Percentiles rank a stretch among this genome's conserved stretches.
Evolutionary conservation across 2,797 vertebrate species (phyloP).

Genomic region (Betta splendens): DNA sequence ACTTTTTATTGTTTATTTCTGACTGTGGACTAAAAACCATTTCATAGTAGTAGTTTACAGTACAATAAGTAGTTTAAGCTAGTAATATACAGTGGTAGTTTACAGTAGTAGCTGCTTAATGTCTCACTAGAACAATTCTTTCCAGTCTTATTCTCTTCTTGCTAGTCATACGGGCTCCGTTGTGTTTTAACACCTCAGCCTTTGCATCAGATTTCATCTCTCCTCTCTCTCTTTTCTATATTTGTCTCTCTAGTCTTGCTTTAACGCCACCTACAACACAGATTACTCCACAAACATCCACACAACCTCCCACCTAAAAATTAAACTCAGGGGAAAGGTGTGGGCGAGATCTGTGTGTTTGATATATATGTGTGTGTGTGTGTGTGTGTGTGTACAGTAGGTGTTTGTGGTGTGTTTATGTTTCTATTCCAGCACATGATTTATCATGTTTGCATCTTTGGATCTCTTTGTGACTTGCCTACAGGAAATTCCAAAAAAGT

Average conservation of each 20-base stretch:
- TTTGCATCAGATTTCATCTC: constrained; percentile 6
- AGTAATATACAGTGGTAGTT: too few species aligned
- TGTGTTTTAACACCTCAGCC: background rate
- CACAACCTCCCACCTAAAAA: constrained; percentile 52
- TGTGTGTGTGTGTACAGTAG: constrained; percentile 23
- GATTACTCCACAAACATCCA: constrained; percentile 44
- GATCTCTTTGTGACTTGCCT: constrained; percentile 19
- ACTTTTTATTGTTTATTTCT: too few species aligned
- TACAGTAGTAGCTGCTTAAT: too few species aligned
- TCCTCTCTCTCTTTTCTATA: constrained; percentile 10
- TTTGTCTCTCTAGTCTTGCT: constrained; percentile 17
- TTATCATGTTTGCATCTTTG: constrained; percentile 36
- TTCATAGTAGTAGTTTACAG: too few species aligned
- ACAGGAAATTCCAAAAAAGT: too few species aligned
- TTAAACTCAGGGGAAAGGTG: constrained; percentile 54
- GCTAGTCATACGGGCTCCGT: background rate
- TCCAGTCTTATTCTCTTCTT: background rate
- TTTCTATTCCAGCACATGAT: constrained; percentile 59
- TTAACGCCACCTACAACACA: constrained; percentile 50
- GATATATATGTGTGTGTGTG: constrained; percentile 14
- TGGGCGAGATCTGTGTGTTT: constrained; percentile 47
- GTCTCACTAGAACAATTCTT: too few species aligned
- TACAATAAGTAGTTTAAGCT: too few species aligned
- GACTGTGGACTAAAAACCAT: too few species aligned
- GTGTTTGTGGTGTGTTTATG: constrained; percentile 42